Conservation (phyloP, 2,113 vertebrate species). For the Agelaius tricolor region DNA sequence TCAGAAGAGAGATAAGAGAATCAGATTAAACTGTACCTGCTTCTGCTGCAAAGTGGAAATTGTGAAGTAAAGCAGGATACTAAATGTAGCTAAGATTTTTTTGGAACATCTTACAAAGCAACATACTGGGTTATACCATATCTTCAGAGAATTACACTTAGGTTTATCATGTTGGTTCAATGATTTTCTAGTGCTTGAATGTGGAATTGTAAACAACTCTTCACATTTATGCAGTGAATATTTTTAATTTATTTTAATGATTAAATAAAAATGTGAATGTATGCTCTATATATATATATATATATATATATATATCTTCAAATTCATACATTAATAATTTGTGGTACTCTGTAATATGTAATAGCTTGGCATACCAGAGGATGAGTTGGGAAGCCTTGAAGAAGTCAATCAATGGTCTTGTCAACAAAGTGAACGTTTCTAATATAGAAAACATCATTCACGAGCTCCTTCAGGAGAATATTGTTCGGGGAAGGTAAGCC, state of each 20-base stretch:
- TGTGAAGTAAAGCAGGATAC: neutral
- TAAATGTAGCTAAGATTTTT: neutral
- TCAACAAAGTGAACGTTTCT: conserved; percentile 98
- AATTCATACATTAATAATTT: neutral
- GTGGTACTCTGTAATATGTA: conserved; percentile 64
- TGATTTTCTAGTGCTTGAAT: neutral
- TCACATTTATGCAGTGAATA: neutral
- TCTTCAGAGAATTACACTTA: neutral
- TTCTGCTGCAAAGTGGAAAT: neutral
- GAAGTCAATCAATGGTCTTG: conserved; percentile 98
- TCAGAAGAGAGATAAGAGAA: neutral
- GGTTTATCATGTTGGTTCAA: neutral
- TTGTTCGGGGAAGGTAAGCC: conserved; percentile 91
- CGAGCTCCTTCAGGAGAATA: conserved; percentile 97
- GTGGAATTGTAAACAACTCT: neutral
- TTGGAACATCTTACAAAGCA: neutral
- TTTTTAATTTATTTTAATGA: neutral
- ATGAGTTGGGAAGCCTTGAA: conserved; percentile 99
- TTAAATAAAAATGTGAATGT: neutral
- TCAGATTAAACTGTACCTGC: neutral
- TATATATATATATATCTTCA: neutral
- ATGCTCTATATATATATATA: no score
- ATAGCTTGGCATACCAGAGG: conserved; percentile 95
- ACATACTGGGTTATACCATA: accelerated
- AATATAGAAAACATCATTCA: conserved; percentile 96